A percentile compares a stretch with the other conserved stretches of the same genome.
These are phyloP conservation scores for Plagiodera versicolora DNA, from an alignment of 2,888 invertebrate genomes.

Conservation along the genomic window DNA sequence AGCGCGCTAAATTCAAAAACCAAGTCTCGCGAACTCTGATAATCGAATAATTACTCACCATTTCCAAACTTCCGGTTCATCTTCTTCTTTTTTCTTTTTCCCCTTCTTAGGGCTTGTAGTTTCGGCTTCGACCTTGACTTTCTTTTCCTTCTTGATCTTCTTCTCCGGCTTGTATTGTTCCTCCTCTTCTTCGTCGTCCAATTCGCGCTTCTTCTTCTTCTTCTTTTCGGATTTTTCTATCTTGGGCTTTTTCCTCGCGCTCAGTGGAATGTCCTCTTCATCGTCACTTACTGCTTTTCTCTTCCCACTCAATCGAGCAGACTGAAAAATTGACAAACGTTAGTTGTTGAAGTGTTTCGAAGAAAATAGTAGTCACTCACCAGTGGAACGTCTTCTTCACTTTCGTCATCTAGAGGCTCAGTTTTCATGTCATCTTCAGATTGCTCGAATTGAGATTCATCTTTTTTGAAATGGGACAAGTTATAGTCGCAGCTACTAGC, in stretches of 20 bases:
- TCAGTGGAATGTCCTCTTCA: slow-evolving; percentile 71
- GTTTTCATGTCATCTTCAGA: slow-evolving; percentile 41
- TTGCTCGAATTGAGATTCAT: slow-evolving; percentile 52
- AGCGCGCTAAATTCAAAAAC: slow-evolving; percentile 2
- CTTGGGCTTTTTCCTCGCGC: slow-evolving; percentile 69
- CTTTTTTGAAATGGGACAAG: slow-evolving; percentile 65
- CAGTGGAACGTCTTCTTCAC: slow-evolving; percentile 76
- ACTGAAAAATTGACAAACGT: slow-evolving; percentile 32
- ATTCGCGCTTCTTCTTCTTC: slow-evolving; percentile 57
- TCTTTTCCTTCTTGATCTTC: slow-evolving; percentile 50
- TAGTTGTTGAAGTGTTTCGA: not conserved
- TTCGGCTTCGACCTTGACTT: slow-evolving; percentile 35
- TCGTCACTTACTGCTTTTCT: slow-evolving; percentile 62
- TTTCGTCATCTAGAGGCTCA: slow-evolving; percentile 47
- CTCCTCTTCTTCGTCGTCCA: slow-evolving; percentile 57
- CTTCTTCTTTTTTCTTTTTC: slow-evolving; percentile 79
- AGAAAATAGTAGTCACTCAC: slow-evolving; percentile 55
- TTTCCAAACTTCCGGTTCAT: slow-evolving; percentile 86
- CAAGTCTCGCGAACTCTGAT: not conserved
- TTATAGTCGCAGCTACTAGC: slow-evolving; percentile 75
- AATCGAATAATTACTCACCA: slow-evolving; percentile 63
- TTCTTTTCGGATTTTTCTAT: slow-evolving; percentile 56
- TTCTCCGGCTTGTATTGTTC: slow-evolving; percentile 63
- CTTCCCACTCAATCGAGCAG: slow-evolving; percentile 47
- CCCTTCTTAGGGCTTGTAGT: slow-evolving; percentile 61